A percentile compares a stretch with the other conserved stretches of the same genome.
phyloP scores from a whole-genome alignment of 2,797 vertebrate genomes.

The Hoplostethus mediterraneus region DNA sequence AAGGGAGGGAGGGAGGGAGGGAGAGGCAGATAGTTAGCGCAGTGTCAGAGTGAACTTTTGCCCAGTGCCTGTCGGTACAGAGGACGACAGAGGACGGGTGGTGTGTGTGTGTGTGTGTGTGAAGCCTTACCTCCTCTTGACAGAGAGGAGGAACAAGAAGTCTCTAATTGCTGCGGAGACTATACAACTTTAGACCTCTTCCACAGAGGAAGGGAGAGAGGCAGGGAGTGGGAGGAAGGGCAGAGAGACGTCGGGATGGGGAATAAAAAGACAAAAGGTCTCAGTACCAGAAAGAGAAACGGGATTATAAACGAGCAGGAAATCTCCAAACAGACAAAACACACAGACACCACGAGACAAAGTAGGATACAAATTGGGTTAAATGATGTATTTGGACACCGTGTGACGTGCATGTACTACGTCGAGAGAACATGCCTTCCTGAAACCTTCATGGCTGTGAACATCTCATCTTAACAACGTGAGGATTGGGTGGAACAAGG shows the following conservation, averaged over 20 bases:
- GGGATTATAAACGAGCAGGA: constrained; percentile 1
- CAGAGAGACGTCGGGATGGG: constrained; percentile 28
- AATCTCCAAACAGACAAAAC: constrained; percentile 1
- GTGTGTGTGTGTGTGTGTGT: constrained; percentile 47
- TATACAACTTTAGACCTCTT: constrained; percentile 71
- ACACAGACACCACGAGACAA: neutral
- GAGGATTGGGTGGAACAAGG: too few relatives aligned
- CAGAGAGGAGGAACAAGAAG: constrained; percentile 76
- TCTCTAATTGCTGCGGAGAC: constrained; percentile 80
- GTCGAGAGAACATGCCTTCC: too few relatives aligned
- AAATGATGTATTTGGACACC: too few relatives aligned
- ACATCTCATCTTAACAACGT: too few relatives aligned
- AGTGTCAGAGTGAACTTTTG: constrained; percentile 75
- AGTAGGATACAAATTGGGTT: too few relatives aligned
- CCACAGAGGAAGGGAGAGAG: constrained; percentile 44
- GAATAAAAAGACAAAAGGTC: constrained; percentile 51
- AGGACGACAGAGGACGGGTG: constrained; percentile 39
- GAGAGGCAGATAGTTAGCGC: constrained; percentile 70
- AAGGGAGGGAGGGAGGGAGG: constrained; percentile 9
- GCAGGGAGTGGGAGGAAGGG: constrained; percentile 52
- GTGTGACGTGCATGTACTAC: too few relatives aligned
- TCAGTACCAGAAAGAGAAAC: constrained; percentile 33
- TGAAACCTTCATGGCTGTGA: too few relatives aligned
- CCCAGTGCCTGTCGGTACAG: constrained; percentile 72
- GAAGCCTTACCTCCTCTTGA: constrained; percentile 56